Evolutionary conservation across 2,888 invertebrate genomes (phyloP), one percentile per base, ranked within the genome.

Genomic region (Temnothorax rugatulus): DNA sequence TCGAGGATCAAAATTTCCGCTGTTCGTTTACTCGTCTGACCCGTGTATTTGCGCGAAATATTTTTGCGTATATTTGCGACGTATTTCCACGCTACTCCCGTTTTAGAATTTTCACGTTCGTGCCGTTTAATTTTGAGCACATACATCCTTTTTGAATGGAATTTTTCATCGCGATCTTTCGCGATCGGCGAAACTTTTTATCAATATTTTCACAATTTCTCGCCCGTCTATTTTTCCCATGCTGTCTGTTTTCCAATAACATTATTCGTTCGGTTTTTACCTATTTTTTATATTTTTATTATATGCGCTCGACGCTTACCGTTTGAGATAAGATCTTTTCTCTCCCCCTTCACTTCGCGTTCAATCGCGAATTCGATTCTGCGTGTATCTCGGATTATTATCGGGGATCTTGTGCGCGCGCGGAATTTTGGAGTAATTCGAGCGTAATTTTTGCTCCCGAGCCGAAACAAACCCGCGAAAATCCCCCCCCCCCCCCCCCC

Each of bases 81-180:
- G 47, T 11, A 50, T 29, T 68, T 25, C 15, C 50, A 3, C 8
- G 13, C 34, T 13, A 50, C 8, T 13, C 18, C n/a, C 4, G 8
- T 34, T 69, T 71, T 38, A 34, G 11, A 11, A 11, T 25, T 38
- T 41, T 21, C 34, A 64, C 63, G 41, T 9, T 8, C 47, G 25
- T 18, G 47, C 44, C 44, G 66, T 68, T 47, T 68, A 68, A 47
- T 68, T 68, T 29, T 29, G 66, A 68, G 47, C 11, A 18, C 7
- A 7, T 34, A 34, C 29, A 18, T 66, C 44, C 18, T 0, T 29
- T 68, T 68, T 18, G 47, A 68, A 47, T 47, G 18, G 29, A 68
- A 68, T 25, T 68, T 68, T 68, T 29, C 66, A 47, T 68, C 66
- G 47, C 41, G 18, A 68, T 47, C 66, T 47, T 68, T 29, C 47